These are phyloP conservation scores for Melinaea menophilus DNA, from an alignment of 2,888 invertebrate genomes.

Conservation along the genomic window DNA sequence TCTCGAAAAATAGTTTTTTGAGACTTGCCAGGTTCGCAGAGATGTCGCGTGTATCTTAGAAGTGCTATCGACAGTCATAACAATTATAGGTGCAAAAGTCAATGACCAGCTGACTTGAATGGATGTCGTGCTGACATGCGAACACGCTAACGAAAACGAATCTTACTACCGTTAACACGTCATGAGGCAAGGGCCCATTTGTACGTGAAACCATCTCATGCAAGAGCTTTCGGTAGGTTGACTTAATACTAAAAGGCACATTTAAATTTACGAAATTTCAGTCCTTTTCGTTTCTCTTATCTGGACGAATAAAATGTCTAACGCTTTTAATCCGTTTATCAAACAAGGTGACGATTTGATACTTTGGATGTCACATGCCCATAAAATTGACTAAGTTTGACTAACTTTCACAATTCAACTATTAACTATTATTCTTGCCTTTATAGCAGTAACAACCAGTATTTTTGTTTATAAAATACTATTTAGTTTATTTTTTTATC, in stretches of 20 bases:
- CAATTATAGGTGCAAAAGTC: constrained; percentile 43
- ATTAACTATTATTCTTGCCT: too few species aligned
- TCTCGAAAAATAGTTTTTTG: neutral
- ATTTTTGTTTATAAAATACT: neutral
- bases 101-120: constrained; percentile 41
- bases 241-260: too few species aligned
- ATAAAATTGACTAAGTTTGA: too few species aligned
- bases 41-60: constrained; percentile 28
- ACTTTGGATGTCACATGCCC: too few species aligned
- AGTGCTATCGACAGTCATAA: constrained; percentile 29
- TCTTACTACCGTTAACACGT: constrained; percentile 36
- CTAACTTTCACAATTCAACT: too few species aligned
- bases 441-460: too few species aligned
- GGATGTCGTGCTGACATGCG: constrained; percentile 47
- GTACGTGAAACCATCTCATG: constrained; percentile 24
- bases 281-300: too few species aligned
- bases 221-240: constrained; percentile 10
- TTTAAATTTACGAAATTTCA: too few species aligned
- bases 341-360: too few species aligned
- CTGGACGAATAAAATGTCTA: too few species aligned
- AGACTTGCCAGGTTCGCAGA: neutral
- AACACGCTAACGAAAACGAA: constrained; percentile 44
- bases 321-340: too few species aligned
- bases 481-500: neutral
- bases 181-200: constrained; percentile 33